phyloP scores from a whole-genome alignment of 2,797 vertebrate species.

The Thaleichthys pacificus region DNA sequence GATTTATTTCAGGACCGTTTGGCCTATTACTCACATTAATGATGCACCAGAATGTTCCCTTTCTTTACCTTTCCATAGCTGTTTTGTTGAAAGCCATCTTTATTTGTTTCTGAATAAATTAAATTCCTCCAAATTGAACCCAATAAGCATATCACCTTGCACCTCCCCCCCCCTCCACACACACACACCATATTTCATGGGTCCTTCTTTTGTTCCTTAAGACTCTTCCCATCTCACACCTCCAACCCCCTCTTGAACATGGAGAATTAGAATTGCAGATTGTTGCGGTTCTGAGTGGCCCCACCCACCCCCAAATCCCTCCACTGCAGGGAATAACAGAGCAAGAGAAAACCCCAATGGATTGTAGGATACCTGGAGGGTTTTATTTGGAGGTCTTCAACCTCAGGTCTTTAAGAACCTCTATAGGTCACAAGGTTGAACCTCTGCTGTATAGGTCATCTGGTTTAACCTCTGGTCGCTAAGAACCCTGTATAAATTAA shows the following conservation, averaged over 20 bases:
- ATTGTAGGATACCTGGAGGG: slow-evolving; percentile 10
- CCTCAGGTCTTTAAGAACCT: slow-evolving; percentile 18
- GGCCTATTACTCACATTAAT: neutral
- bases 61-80: neutral
- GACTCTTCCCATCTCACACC: slow-evolving; percentile 5
- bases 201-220: slow-evolving; percentile 41
- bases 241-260: neutral
- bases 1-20: slow-evolving; percentile 1
- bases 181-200: slow-evolving; percentile 22
- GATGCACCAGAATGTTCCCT: neutral
- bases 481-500: neutral
- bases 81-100: neutral
- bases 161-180: too few species aligned
- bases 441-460: too few species aligned
- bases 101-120: neutral
- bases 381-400: slow-evolving; percentile 6
- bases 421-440: neutral
- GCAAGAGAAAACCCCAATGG: slow-evolving; percentile 19
- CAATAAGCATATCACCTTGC: neutral
- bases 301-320: slow-evolving; percentile 28
- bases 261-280: slow-evolving; percentile 66
- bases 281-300: slow-evolving; percentile 35
- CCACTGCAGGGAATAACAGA: slow-evolving; percentile 47
- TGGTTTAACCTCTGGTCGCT: slow-evolving; percentile 18
- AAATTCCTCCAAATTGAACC: neutral